Percentiles rank a stretch among this genome's conserved stretches.
Conservation (phyloP, 2,113 vertebrate species). For the Rissa tridactyla region DNA sequence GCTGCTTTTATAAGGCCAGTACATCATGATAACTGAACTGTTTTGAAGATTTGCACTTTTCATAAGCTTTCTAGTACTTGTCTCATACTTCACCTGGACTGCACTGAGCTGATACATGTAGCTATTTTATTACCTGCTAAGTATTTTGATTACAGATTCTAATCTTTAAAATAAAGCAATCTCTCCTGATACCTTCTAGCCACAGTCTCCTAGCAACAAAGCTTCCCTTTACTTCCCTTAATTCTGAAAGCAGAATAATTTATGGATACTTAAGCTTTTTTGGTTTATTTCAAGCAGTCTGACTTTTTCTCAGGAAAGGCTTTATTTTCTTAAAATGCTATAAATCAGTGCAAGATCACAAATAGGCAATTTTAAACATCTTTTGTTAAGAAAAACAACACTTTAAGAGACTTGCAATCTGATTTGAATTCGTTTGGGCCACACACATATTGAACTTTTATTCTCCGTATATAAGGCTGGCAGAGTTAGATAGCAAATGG, state of each 20-base stretch:
- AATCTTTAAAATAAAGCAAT: constrained; percentile 33
- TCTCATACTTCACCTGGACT: background rate
- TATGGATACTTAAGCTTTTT: background rate
- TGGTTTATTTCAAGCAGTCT: background rate
- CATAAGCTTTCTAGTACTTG: background rate
- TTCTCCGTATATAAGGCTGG: background rate
- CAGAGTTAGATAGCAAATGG: background rate
- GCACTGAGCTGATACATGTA: background rate
- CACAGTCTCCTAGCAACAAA: constrained; percentile 46
- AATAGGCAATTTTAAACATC: background rate
- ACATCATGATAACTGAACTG: background rate
- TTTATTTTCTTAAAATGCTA: background rate
- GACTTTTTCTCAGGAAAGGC: background rate
- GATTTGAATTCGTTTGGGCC: background rate
- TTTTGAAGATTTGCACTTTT: background rate
- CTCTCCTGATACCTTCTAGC: background rate
- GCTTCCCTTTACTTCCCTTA: background rate
- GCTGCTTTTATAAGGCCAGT: background rate
- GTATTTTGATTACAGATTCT: constrained; percentile 26
- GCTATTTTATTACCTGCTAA: constrained; percentile 8
- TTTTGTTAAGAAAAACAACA: background rate
- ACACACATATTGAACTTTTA: background rate
- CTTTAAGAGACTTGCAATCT: background rate
- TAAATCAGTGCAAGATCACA: background rate
- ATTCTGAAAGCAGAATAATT: background rate